A percentile compares a stretch with the other conserved stretches of the same genome.
These are phyloP conservation scores for Symphodus melops DNA, from an alignment of 2,113 vertebrate species.

Conservation along the genomic window DNA sequence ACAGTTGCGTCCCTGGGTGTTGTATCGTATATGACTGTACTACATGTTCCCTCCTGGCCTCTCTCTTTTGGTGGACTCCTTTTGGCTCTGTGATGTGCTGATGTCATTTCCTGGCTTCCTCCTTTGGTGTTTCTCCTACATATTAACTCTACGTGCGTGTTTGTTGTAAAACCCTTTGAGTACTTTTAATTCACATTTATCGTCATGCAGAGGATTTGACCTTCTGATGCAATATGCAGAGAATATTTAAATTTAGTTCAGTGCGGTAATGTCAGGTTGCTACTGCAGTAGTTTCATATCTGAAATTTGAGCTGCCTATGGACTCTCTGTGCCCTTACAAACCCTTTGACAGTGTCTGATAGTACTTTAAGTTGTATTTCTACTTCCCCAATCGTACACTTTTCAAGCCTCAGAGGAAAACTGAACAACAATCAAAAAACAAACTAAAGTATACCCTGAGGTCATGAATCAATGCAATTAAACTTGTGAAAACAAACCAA, in stretches of 20 bases:
- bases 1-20: constrained; percentile 91
- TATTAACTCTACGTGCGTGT: constrained; percentile 20
- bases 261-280: neutral
- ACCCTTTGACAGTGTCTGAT: too few relatives aligned
- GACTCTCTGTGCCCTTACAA: too few relatives aligned
- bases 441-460: neutral
- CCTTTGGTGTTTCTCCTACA: constrained; percentile 56
- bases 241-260: neutral
- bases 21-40: constrained; percentile 72
- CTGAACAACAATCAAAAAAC: neutral
- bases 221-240: neutral
- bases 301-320: neutral
- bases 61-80: constrained; percentile 80
- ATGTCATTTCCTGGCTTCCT: constrained; percentile 66
- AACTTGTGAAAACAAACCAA: neutral
- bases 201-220: neutral
- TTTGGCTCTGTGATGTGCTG: constrained; percentile 86
- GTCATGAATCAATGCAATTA: neutral
- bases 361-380: neutral
- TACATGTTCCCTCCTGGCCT: constrained; percentile 80
- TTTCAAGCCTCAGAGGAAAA: too few relatives aligned
- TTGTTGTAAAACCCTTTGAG: neutral
- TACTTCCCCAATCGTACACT: too few relatives aligned
- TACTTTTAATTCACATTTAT: neutral
- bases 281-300: neutral